Conservation (phyloP, 2,113 vertebrate species). For the Scomber scombrus region DNA sequence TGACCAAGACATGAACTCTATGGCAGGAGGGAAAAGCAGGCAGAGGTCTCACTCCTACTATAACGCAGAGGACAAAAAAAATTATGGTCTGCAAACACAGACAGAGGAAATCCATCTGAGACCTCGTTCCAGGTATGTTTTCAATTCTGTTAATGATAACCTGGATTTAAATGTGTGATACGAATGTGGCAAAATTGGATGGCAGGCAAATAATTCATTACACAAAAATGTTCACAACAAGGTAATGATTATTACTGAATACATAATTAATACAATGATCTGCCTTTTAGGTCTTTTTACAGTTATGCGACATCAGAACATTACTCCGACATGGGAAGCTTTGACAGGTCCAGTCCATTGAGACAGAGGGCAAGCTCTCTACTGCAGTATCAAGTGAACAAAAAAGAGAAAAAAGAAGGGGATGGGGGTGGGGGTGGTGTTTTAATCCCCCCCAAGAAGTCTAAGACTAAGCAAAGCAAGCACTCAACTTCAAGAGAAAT, state of each 20-base stretch:
- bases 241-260: neutral
- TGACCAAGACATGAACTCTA: constrained; percentile 48
- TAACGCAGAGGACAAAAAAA: constrained; percentile 54
- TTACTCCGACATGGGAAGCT: neutral
- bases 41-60: constrained; percentile 77
- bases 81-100: constrained; percentile 34
- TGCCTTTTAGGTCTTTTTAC: constrained; percentile 81
- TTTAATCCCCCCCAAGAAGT: constrained; percentile 50
- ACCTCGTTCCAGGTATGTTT: constrained; percentile 79
- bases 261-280: neutral
- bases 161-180: too few species aligned
- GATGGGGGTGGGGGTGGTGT: neutral
- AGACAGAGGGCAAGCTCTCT: constrained; percentile 31
- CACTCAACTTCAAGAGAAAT: constrained; percentile 61
- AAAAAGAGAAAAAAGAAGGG: constrained; percentile 51
- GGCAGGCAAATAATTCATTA: too few species aligned
- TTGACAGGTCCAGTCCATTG: constrained; percentile 30
- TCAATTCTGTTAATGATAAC: neutral
- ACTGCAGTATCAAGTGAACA: constrained; percentile 24
- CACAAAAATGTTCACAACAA: too few species aligned
- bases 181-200: too few species aligned
- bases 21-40: constrained; percentile 49
- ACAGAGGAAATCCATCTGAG: constrained; percentile 52
- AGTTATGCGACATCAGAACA: constrained; percentile 71
- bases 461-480: constrained; percentile 70